Percentiles rank a stretch among this genome's conserved stretches.
These are phyloP conservation scores for Lepidonotus clava DNA, from an alignment of 2,888 invertebrate species.

Conservation along the genomic window DNA sequence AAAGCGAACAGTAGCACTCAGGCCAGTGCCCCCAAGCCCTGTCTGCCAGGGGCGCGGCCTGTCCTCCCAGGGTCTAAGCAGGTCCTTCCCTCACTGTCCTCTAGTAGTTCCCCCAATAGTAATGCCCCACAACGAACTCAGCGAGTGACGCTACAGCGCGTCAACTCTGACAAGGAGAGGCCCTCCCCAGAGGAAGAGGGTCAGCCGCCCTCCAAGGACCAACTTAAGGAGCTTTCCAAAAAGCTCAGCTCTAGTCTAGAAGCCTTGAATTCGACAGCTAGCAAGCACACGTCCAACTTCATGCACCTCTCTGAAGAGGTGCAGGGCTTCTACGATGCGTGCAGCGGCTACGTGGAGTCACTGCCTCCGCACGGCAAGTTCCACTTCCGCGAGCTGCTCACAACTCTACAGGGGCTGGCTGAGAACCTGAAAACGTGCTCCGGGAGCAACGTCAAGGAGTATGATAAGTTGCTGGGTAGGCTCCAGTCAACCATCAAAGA, in stretches of 20 bases:
- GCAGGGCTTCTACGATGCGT: constrained; percentile 87
- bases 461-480: constrained; percentile 82
- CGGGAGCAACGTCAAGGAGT: constrained; percentile 71
- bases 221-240: constrained; percentile 69
- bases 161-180: constrained; percentile 18
- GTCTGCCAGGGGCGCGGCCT: constrained; percentile 55
- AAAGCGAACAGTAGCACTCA: background rate
- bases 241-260: constrained; percentile 71
- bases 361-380: constrained; percentile 93
- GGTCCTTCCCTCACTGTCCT: constrained; percentile 57
- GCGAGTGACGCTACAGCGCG: constrained; percentile 36
- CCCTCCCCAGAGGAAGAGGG: constrained; percentile 37
- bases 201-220: constrained; percentile 60
- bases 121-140: constrained; percentile 32
- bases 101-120: background rate
- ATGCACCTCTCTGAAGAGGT: constrained; percentile 89
- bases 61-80: constrained; percentile 58
- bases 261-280: constrained; percentile 71
- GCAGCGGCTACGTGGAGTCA: constrained; percentile 90
- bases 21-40: background rate
- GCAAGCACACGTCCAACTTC: constrained; percentile 84
- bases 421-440: constrained; percentile 73
- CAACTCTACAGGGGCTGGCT: constrained; percentile 63
- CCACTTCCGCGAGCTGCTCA: constrained; percentile 86
- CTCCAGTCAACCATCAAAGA: constrained; percentile 88